These are phyloP conservation scores for Apamea sordens DNA, from an alignment of 2,888 invertebrate species.

Conservation along the genomic window DNA sequence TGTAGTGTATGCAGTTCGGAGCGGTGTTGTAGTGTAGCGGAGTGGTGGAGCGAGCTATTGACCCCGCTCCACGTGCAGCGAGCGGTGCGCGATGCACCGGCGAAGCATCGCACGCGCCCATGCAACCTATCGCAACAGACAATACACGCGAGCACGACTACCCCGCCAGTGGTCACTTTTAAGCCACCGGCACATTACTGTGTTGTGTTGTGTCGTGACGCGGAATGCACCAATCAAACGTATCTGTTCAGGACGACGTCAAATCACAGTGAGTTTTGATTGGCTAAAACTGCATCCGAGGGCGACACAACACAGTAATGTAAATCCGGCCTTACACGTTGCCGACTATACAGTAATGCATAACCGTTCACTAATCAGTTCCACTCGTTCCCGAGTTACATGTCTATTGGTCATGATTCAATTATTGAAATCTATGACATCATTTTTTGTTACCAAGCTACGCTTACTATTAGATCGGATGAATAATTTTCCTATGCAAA, in stretches of 20 bases:
- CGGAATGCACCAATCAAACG: too few species aligned
- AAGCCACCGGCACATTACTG: too few species aligned
- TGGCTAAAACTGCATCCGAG: too few species aligned
- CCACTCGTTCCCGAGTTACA: slow-evolving; percentile 31
- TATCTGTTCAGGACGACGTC: too few species aligned
- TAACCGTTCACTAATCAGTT: slow-evolving; percentile 49
- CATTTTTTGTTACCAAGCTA: slow-evolving; percentile 54
- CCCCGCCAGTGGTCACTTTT: slow-evolving; percentile 31
- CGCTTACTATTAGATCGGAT: slow-evolving; percentile 27
- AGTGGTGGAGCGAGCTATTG: slow-evolving; percentile 81
- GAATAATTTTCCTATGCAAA: slow-evolving; percentile 46
- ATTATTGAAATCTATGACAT: slow-evolving; percentile 60
- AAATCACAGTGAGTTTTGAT: too few species aligned
- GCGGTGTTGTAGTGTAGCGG: slow-evolving; percentile 65
- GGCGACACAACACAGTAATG: too few species aligned
- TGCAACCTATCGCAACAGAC: slow-evolving; percentile 59
- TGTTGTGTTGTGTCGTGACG: too few species aligned
- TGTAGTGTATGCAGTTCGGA: slow-evolving; percentile 57
- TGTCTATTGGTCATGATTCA: slow-evolving; percentile 50
- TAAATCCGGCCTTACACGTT: slow-evolving; percentile 20
- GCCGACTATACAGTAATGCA: slow-evolving; percentile 21
- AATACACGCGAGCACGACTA: slow-evolving; percentile 27
- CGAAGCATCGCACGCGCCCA: slow-evolving; percentile 50
- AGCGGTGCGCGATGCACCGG: slow-evolving; percentile 68
- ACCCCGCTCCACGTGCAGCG: slow-evolving; percentile 82